phyloP scores from a whole-genome alignment of 2,797 vertebrate genomes.

The Takifugu rubripes region DNA sequence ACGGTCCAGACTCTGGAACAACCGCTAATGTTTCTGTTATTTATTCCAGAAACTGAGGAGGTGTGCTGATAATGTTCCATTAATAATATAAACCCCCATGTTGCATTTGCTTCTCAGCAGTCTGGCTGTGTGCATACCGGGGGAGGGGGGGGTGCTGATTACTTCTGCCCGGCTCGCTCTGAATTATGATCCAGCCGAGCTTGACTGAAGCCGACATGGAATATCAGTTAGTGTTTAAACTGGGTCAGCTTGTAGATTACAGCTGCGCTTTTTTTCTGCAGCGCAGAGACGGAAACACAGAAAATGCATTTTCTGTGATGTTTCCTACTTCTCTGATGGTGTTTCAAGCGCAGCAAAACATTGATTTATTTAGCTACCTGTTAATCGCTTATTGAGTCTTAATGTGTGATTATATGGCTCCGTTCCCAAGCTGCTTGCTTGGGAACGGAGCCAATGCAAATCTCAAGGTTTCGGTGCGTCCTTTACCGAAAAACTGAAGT shows the following conservation, averaged over 20 bases:
- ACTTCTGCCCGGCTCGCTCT: constrained; percentile 36
- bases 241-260: constrained; percentile 53
- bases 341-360: not conserved
- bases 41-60: constrained; percentile 19
- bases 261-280: constrained; percentile 21
- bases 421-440: no score
- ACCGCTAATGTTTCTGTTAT: constrained; percentile 5
- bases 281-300: constrained; percentile 16
- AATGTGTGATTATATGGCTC: no score
- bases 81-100: constrained; percentile 51
- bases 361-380: no score
- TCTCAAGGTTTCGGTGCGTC: no score
- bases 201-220: constrained; percentile 51
- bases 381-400: no score
- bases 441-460: no score
- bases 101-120: constrained; percentile 34
- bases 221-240: constrained; percentile 63
- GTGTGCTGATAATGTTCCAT: constrained; percentile 42
- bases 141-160: constrained; percentile 35
- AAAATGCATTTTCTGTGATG: not conserved
- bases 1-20: no score
- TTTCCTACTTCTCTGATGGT: constrained; percentile 9
- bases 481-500: no score
- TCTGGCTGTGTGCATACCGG: constrained; percentile 16
- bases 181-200: constrained; percentile 50